A percentile compares a stretch with the other conserved stretches of the same genome.
These are phyloP conservation scores for Busseola fusca DNA, from an alignment of 2,888 invertebrate genomes.

Conservation along the genomic window DNA sequence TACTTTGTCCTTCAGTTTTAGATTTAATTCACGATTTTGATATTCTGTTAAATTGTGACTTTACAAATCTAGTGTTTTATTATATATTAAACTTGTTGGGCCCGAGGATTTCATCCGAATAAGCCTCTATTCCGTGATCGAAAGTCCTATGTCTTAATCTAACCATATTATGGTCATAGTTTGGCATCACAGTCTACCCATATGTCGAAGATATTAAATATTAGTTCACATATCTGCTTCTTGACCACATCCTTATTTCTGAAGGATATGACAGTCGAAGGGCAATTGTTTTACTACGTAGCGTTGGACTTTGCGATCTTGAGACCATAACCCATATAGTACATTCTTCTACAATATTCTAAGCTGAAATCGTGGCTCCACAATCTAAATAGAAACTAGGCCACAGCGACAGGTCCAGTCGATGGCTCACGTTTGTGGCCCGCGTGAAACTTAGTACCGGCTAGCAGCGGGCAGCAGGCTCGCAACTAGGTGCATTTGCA, in stretches of 20 bases:
- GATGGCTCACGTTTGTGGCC: conserved; percentile 37
- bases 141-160: neutral
- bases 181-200: neutral
- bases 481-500: conserved; percentile 34
- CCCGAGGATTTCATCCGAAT: neutral
- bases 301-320: conserved; percentile 9
- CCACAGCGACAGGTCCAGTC: conserved; percentile 41
- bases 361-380: conserved; percentile 37
- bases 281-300: neutral
- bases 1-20: neutral
- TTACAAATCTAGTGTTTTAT: neutral
- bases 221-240: neutral
- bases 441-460: conserved; percentile 34
- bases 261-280: neutral
- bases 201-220: neutral
- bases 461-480: neutral
- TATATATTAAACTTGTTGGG: neutral
- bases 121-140: neutral
- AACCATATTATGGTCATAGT: too few species aligned
- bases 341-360: conserved; percentile 10
- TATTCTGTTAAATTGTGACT: neutral
- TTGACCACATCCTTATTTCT: conserved; percentile 8
- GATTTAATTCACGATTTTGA: neutral
- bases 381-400: conserved; percentile 46
- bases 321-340: neutral